These are phyloP conservation scores for Limnephilus auricula DNA, from an alignment of 2,888 invertebrate genomes.

Conservation along the genomic window DNA sequence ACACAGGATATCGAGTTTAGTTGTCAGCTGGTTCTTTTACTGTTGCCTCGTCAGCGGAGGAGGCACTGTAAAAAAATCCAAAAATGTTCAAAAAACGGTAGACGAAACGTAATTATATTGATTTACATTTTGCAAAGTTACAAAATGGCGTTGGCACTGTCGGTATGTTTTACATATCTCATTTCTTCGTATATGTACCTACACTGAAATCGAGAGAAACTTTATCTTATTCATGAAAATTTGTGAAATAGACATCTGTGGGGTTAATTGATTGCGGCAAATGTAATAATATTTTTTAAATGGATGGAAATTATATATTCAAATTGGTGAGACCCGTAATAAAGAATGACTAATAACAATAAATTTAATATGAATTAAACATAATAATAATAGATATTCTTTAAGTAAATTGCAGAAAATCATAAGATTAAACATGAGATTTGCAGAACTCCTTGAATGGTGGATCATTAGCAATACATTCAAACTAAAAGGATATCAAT, in stretches of 20 bases:
- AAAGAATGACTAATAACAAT: background rate
- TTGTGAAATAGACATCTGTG: background rate
- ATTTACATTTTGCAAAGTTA: no score
- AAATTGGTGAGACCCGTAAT: background rate
- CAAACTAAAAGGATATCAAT: background rate
- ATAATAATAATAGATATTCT: background rate
- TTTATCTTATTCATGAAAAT: background rate
- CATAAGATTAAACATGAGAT: background rate
- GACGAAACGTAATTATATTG: no score
- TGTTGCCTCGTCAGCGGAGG: no score
- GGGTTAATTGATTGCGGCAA: background rate
- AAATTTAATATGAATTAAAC: background rate
- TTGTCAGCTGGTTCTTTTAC: no score
- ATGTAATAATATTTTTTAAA: background rate
- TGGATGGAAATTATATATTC: background rate
- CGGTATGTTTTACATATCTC: no score
- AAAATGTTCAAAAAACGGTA: no score
- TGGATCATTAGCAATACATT: background rate
- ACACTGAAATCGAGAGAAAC: background rate
- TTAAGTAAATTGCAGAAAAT: background rate
- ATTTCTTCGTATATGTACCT: no score
- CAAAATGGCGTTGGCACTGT: no score
- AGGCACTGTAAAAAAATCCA: no score
- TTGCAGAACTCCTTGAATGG: background rate
- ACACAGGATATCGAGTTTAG: no score